Conservation (phyloP, 2,888 invertebrate species). For the Macaria notata region DNA sequence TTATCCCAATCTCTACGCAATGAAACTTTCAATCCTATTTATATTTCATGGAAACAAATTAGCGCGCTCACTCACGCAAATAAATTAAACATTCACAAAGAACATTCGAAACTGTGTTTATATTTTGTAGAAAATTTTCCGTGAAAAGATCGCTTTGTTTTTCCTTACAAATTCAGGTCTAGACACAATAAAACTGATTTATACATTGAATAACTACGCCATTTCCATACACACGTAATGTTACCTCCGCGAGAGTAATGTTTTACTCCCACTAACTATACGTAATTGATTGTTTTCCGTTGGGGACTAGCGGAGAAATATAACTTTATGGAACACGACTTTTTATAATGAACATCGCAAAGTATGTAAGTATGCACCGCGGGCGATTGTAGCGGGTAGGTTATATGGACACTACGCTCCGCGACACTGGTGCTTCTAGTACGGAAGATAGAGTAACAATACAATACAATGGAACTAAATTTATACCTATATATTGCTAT, state of each 20-base stretch:
- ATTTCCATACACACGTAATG: conserved; percentile 15
- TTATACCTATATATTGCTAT: too few relatives aligned
- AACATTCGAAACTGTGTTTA: not conserved
- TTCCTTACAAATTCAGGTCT: conserved; percentile 5
- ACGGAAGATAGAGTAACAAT: too few relatives aligned
- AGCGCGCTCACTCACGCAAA: not conserved
- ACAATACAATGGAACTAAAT: too few relatives aligned
- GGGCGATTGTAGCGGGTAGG: too few relatives aligned
- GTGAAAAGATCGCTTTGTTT: conserved; percentile 3
- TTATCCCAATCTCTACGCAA: too few relatives aligned
- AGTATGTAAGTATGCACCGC: too few relatives aligned
- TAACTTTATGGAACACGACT: too few relatives aligned
- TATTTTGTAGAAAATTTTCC: not conserved
- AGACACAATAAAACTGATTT: conserved; percentile 15
- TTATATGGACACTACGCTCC: too few relatives aligned
- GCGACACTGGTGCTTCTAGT: too few relatives aligned
- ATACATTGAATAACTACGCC: conserved; percentile 8
- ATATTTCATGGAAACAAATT: not conserved
- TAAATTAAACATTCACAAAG: too few relatives aligned
- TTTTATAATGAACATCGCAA: too few relatives aligned
- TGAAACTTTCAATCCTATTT: not conserved
- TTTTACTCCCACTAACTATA: conserved; percentile 8
- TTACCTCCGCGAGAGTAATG: conserved; percentile 6
- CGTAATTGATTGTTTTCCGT: conserved; percentile 15
- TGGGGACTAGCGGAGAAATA: not conserved